Evolutionary conservation across 1,140 invertebrate species (phyloP).

Genomic region (Telenomus remus): DNA sequence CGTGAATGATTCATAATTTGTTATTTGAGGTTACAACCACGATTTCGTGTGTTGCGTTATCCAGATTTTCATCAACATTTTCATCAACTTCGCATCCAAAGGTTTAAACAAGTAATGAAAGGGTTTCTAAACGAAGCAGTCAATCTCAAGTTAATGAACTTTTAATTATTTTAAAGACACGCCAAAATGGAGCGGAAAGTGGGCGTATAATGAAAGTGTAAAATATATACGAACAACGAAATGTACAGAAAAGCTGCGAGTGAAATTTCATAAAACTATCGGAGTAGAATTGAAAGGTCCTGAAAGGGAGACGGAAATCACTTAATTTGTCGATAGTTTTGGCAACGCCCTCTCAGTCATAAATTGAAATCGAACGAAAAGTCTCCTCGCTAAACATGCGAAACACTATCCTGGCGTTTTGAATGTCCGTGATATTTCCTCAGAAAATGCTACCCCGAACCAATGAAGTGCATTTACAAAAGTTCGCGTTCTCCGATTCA

Average conservation of each 20-base stretch:
- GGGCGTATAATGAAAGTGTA: constrained; percentile 73
- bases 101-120: constrained; percentile 5
- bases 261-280: constrained; percentile 4
- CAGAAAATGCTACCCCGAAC: constrained; percentile 28
- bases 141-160: constrained; percentile 71
- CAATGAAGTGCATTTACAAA: constrained; percentile 37
- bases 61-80: too few species aligned
- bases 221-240: constrained; percentile 64
- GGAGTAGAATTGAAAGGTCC: too few species aligned
- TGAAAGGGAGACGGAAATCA: too few species aligned
- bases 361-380: neutral
- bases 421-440: constrained; percentile 36
- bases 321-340: constrained; percentile 8
- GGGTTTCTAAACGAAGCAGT: constrained; percentile 55
- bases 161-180: constrained; percentile 75
- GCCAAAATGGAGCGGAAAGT: constrained; percentile 66
- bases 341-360: constrained; percentile 3
- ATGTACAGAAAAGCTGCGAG: constrained; percentile 36
- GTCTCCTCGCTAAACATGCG: constrained; percentile 23
- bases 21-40: neutral
- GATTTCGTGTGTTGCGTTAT: too few species aligned
- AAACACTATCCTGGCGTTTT: constrained; percentile 36
- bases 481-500: constrained; percentile 51
- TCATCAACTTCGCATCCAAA: too few species aligned
- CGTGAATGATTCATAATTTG: too few species aligned